Evolutionary conservation across 2,113 vertebrate species (phyloP).

Genomic region (Urocynchramus pylzowi): DNA sequence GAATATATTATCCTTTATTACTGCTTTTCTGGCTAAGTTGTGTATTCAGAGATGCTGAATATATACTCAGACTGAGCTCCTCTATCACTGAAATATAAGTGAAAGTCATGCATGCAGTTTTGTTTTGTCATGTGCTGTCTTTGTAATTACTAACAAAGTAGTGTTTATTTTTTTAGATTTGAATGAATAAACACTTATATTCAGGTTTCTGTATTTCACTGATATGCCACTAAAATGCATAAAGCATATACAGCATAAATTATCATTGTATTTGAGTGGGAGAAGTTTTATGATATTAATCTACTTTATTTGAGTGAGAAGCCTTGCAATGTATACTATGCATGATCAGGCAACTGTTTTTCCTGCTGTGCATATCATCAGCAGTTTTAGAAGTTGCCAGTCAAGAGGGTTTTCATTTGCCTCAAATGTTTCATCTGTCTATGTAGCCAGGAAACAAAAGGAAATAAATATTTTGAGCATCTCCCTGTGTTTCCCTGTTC

Average conservation of each 20-base stretch:
- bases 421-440: not conserved
- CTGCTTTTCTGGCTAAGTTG: not conserved
- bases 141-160: not conserved
- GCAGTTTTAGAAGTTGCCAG: not conserved
- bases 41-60: not conserved
- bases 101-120: not conserved
- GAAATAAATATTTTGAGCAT: not conserved
- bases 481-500: not conserved
- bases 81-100: not conserved
- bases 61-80: not conserved
- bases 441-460: not conserved
- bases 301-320: not conserved
- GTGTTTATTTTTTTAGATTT: not conserved
- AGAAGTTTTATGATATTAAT: not conserved
- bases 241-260: not conserved
- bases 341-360: not conserved
- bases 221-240: not conserved
- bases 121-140: not conserved
- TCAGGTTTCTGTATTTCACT: not conserved
- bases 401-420: not conserved
- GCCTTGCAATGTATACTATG: not conserved
- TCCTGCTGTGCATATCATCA: not conserved
- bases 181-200: not conserved
- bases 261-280: not conserved
- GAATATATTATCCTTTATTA: not conserved